These are phyloP conservation scores for Mesocricetus auratus DNA, from an alignment of 2,113 vertebrate species.

Conservation along the genomic window DNA sequence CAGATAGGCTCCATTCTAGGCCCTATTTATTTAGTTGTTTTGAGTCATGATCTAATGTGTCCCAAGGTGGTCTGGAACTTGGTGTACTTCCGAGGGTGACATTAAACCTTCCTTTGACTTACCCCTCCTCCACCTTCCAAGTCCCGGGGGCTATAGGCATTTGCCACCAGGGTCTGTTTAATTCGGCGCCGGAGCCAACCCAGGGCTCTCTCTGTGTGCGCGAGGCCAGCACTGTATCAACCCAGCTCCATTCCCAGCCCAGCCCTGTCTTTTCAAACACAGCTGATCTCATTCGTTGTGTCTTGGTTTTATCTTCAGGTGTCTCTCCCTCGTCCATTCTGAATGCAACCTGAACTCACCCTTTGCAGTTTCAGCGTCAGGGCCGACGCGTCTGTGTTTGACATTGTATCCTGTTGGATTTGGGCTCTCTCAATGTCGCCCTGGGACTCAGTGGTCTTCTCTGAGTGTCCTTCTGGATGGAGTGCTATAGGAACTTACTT, in stretches of 20 bases:
- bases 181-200: background rate
- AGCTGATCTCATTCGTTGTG: background rate
- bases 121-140: background rate
- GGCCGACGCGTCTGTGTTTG: background rate
- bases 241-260: background rate
- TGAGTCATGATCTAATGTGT: too few relatives aligned
- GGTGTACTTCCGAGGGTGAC: background rate
- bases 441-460: background rate
- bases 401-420: background rate
- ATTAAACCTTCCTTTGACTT: background rate
- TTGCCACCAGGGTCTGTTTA: background rate
- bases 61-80: background rate
- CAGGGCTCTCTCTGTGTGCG: background rate
- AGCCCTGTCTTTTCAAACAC: background rate
- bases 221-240: background rate
- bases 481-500: background rate
- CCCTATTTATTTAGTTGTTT: background rate
- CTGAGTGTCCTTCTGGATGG: background rate
- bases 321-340: background rate
- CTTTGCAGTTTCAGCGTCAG: background rate
- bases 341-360: background rate
- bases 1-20: constrained; percentile 7
- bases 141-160: background rate
- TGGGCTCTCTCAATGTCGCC: background rate
- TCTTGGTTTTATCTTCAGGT: constrained; percentile 31